These are phyloP conservation scores for Battus philenor DNA, from an alignment of 1,140 invertebrate species.

Conservation along the genomic window DNA sequence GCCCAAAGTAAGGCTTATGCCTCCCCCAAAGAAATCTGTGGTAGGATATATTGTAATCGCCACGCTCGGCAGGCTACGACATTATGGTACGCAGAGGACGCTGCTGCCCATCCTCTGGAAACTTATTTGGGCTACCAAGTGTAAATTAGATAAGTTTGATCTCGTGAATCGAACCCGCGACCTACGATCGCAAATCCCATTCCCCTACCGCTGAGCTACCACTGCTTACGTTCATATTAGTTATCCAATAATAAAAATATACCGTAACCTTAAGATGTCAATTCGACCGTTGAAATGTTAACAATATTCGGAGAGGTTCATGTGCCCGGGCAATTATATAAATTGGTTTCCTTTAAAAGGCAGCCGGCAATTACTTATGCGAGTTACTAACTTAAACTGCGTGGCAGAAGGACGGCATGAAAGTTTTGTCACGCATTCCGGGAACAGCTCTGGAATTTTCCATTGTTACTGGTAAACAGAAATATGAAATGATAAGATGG, in stretches of 20 bases:
- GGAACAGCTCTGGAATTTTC: conserved; percentile 16
- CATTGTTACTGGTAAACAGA: conserved; percentile 13
- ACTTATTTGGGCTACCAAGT: not conserved
- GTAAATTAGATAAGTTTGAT: not conserved
- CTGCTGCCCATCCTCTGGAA: too few species aligned
- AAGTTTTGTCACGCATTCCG: conserved; percentile 24
- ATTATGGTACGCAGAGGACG: too few species aligned
- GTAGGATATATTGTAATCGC: not conserved
- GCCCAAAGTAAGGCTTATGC: not conserved
- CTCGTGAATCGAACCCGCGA: not conserved
- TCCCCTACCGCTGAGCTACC: not conserved
- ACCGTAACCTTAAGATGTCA: not conserved
- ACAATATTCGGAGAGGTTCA: conserved; percentile 16
- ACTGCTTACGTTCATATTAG: too few species aligned
- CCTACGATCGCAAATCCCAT: too few species aligned
- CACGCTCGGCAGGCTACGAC: too few species aligned
- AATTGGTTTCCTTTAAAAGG: conserved; percentile 23
- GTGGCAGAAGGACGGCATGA: conserved; percentile 20
- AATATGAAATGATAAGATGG: conserved; percentile 1
- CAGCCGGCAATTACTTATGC: conserved; percentile 20
- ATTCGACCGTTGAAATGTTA: not conserved
- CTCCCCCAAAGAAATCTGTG: not conserved
- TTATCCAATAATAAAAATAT: too few species aligned
- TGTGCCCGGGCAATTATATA: conserved; percentile 30
- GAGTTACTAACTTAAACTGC: conserved; percentile 21